Evolutionary conservation across 2,888 invertebrate genomes (phyloP), one percentile per base, ranked within the genome.

Genomic region (Athalia rosae): DNA sequence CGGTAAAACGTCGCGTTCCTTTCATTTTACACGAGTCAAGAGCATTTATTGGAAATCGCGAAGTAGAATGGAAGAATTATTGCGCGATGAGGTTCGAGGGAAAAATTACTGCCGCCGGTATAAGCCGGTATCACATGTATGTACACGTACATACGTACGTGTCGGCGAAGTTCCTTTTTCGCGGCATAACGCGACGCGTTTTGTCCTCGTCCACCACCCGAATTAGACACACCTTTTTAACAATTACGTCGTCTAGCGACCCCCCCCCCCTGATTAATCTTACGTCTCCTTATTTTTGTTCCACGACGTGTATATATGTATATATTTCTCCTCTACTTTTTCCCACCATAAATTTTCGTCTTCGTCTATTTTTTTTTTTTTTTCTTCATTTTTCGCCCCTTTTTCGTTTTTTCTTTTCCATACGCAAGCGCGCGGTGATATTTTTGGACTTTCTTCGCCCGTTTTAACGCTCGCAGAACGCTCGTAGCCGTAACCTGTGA

Each of bases 231-330:
- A 2, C 28, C 28, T 0, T 28, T 0, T 28, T n/a, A 28, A 28
- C 28, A 28, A 28, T 28, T 2, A 28, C 28, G 28, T 28, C 28
- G 28, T 28, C 28, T 2, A 28, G 2, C 28, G 28, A 28, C 28
- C 28, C 28, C 28, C 28, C 28, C 28, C 28, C 28, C 28, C 28
- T 28, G 28, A 28, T 28, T 28, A 28, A 28, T 28, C 28, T 28
- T 28, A 9, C 67, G 9, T 4, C 11, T 50, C 50, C 4, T 11
- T n/a, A 67, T 28, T 41, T 53, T 67, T 67, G 67, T 50, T 67
- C 53, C 50, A 67, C 73, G 76, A 66, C 56, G 73, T 41, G 80
- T 79, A 78, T 78, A 53, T 74, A 66, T 56, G 73, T 41, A 80
- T 79, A 78, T 78, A 53, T 74, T 47, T 61, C 73, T 82, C 28